Percentiles rank a stretch among this genome's conserved stretches.
Conservation (phyloP, 1,140 invertebrate genomes). For the Druon quercuslanigerum region DNA sequence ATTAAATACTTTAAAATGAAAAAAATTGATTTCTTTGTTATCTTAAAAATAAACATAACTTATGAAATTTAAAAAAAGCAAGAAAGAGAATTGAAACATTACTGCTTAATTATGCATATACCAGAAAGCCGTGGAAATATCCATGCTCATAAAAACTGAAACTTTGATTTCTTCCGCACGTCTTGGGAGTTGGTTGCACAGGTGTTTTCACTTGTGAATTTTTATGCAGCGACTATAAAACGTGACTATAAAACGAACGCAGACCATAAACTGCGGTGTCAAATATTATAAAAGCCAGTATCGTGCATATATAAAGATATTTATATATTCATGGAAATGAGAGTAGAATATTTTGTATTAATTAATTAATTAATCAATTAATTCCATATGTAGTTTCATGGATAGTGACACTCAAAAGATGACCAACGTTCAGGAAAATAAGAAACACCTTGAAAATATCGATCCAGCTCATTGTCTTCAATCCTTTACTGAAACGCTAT, state of each 20-base stretch:
- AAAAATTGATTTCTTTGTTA: too few relatives aligned
- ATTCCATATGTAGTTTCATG: too few relatives aligned
- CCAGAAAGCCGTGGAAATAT: slow-evolving; percentile 1
- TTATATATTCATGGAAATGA: not conserved
- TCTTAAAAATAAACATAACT: too few relatives aligned
- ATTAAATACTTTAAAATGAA: too few relatives aligned
- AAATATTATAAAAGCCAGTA: slow-evolving; percentile 12
- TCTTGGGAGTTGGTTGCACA: slow-evolving; percentile 7
- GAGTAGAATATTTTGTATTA: not conserved
- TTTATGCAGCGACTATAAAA: slow-evolving; percentile 14
- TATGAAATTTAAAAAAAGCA: not conserved
- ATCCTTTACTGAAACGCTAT: too few relatives aligned
- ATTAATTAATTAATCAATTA: not conserved
- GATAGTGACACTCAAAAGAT: not conserved
- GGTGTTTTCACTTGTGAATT: slow-evolving; percentile 19
- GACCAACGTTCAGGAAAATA: not conserved
- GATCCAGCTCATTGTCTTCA: too few relatives aligned
- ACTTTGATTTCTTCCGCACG: slow-evolving; percentile 14
- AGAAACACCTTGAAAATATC: not conserved
- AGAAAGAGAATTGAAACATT: slow-evolving; percentile 10
- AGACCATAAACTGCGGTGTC: slow-evolving; percentile 8
- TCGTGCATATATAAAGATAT: not conserved
- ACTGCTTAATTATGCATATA: slow-evolving; percentile 3
- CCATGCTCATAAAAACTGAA: slow-evolving; percentile 5
- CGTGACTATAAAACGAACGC: slow-evolving; percentile 6